Conservation (phyloP, 2,797 vertebrate genomes). For the Bucorvus abyssinicus region DNA sequence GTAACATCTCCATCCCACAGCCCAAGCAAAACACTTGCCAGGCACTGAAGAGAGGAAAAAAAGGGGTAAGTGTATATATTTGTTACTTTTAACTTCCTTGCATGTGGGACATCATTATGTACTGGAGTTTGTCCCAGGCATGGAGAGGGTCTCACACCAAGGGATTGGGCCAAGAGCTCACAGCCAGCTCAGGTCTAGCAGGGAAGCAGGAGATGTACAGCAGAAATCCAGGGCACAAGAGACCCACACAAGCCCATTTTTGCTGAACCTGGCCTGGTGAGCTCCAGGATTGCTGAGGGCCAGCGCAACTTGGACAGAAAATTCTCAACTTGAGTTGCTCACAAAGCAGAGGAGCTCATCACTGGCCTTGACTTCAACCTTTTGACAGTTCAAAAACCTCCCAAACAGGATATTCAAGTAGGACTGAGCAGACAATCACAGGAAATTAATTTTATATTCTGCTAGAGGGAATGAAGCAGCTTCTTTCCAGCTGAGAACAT, state of each 20-base stretch:
- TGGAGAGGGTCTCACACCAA: neutral
- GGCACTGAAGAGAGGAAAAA: neutral
- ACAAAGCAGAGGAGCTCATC: neutral
- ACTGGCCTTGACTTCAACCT: neutral
- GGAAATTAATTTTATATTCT: conserved; percentile 31
- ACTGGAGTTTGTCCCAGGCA: too few species aligned
- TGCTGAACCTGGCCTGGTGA: neutral
- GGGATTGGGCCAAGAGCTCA: neutral
- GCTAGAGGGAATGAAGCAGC: conserved; percentile 12
- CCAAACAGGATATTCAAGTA: neutral
- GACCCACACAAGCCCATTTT: too few species aligned
- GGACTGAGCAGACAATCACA: neutral
- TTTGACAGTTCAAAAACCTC: neutral
- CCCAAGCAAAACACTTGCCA: neutral
- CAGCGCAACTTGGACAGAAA: fast-evolving
- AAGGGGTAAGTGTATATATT: too few species aligned
- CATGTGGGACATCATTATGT: fast-evolving
- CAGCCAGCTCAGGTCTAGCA: neutral
- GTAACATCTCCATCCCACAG: neutral
- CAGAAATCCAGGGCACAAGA: neutral
- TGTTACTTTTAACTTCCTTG: neutral
- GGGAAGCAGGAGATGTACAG: neutral
- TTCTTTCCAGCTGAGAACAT: conserved; percentile 10
- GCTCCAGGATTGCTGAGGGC: neutral
- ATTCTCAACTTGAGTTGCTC: neutral